Base-by-base conservation (phyloP, 2,113 vertebrate species). In the Colaptes auratus region DNA sequence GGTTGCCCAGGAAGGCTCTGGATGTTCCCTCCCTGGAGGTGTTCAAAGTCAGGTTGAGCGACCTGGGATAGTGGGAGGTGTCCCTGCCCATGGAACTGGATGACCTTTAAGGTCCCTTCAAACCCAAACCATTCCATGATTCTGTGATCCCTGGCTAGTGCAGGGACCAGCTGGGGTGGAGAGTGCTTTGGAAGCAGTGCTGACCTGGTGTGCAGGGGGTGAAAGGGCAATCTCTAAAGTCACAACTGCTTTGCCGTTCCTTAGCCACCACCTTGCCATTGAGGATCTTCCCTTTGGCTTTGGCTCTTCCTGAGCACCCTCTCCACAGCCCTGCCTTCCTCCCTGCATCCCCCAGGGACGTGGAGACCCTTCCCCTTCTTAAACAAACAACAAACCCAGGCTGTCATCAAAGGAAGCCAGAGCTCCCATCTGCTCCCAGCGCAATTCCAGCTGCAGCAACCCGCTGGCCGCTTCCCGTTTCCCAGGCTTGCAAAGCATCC, bases 241-340 rank as follows among this genome's bases (percentile, higher is more conserved):
- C 69, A 3, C 27, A 1, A 3, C 1, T 5, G 16, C 21, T 90
- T 15, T 9, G 52, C 25, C 30, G 25, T 16, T 42, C 65, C 30
- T 46, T 14, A 0, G 1, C 25, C n/a, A 2, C 15, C 63, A 5
- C 19, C 48, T n/a, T 14, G 9, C 25, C 58, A 1, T 1, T 0
- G 2, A 15, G 15, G 46, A 24, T 71, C 56, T 46, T 78, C 4
- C 50, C 17, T 15, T 6, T 2, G 24, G 36, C 44, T 30, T 36
- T 6, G 39, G 21, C 73, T 46, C 27, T 73, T 58, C 28, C 66
- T 2, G 16, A 61, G 35, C 6, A 0, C 52, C 64, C 8, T 63
- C 31, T 59, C 63, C 17, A 1, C 2, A 2, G 3, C 60, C 58
- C 46, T 24, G 39, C 25, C 46, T 24, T 44, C 44, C 52, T 52